phyloP scores from a whole-genome alignment of 1,140 invertebrate genomes.

The Periplaneta americana region DNA sequence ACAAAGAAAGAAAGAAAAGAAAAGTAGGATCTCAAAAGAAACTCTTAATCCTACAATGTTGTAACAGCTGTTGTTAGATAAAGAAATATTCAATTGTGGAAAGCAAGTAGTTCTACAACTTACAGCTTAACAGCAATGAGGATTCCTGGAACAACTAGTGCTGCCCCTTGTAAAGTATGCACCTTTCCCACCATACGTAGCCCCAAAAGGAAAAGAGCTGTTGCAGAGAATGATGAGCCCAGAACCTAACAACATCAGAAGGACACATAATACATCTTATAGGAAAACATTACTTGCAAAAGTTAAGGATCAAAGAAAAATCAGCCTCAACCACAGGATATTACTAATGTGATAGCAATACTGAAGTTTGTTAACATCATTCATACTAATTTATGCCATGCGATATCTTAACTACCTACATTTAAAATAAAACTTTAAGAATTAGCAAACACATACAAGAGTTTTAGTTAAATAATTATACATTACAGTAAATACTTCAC shows the following conservation, averaged over 20 bases:
- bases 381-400: no score
- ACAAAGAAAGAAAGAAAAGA: no score
- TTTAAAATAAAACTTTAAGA: no score
- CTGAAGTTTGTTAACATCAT: no score
- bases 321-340: not conserved
- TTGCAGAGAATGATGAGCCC: constrained; percentile 84
- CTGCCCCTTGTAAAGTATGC: constrained; percentile 64
- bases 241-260: constrained; percentile 53
- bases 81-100: not conserved
- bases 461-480: no score
- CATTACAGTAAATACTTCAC: no score
- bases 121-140: constrained; percentile 87
- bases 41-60: not conserved
- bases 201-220: constrained; percentile 85
- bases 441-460: no score
- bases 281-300: not conserved
- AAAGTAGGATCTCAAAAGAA: no score
- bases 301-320: not conserved
- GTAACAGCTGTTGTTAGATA: not conserved
- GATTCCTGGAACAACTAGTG: constrained; percentile 74
- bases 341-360: not conserved
- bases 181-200: constrained; percentile 91
- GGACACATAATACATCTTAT: not conserved
- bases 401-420: no score
- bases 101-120: constrained; percentile 37